These are phyloP conservation scores for Phortica magna DNA, from an alignment of 2,888 invertebrate species.

Conservation along the genomic window DNA sequence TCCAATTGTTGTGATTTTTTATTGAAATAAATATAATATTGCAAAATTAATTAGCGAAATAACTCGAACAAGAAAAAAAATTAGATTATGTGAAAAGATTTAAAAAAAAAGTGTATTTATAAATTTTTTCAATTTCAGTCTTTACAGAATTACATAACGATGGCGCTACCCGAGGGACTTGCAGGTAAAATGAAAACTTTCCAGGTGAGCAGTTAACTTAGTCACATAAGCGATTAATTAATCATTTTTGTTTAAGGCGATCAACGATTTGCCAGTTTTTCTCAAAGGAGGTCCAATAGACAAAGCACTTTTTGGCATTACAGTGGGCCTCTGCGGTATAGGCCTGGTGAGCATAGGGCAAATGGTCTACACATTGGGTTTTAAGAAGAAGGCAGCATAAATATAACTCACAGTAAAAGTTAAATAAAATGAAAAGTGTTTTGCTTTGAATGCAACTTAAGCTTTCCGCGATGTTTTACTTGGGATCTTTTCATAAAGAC, in stretches of 20 bases:
- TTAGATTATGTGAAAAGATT: background rate
- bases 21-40: background rate
- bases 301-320: constrained; percentile 74
- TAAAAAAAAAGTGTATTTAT: background rate
- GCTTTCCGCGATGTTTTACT: too few species aligned
- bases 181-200: constrained; percentile 74
- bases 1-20: too few species aligned
- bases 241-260: constrained; percentile 65
- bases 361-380: constrained; percentile 74
- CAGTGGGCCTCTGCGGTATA: constrained; percentile 74
- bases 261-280: constrained; percentile 75
- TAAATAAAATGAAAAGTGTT: too few species aligned
- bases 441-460: too few species aligned
- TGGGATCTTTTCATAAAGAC: too few species aligned
- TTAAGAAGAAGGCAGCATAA: constrained; percentile 73
- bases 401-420: background rate
- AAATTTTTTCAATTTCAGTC: background rate
- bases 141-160: constrained; percentile 66
- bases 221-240: background rate
- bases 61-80: background rate
- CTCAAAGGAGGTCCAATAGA: constrained; percentile 77
- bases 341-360: constrained; percentile 71
- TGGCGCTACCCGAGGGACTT: constrained; percentile 76
- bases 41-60: background rate
- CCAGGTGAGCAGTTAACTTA: constrained; percentile 61